Evolutionary conservation across 1,140 invertebrate species (phyloP), one percentile per base, ranked within the genome.

Genomic region (Brachionus sp.): DNA sequence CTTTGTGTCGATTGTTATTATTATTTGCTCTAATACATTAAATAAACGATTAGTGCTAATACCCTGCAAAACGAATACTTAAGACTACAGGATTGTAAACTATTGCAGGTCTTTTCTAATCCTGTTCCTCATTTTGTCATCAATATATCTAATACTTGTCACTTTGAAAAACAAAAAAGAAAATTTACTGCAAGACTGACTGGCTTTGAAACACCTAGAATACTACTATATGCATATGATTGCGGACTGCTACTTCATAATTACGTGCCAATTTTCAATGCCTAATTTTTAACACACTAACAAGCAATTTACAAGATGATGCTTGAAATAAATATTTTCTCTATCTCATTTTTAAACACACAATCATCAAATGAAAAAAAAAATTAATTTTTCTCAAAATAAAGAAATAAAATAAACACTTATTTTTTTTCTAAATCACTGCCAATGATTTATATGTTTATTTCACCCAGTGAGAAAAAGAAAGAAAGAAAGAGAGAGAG

Each of bases 21-120:
- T 57, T 70, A 39, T 39, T 57, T 57, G 50, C 19, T 57, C 37
- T 70, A 70, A 70, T 70, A 70, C 66, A 39, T 70, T 70, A 39
- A 70, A 39, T 23, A 70, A 70, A 70, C 66, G 66, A 70, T 70
- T 70, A 70, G 37, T 6, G 66, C 29, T 70, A 70, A 70, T 70
- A 70, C 66, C 6, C 13, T 70, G 6, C 37, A 70, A 70, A 70
- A 70, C n/a, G 35, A 39, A 70, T n/a, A 12, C 66, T 37, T 19
- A 70, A 2, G 29, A 35, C 25, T 29, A 68, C n/a, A 16, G 16
- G 29, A 9, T 4, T 33, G 13, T 39, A 70, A 70, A 70, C 66
- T 70, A n/a, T 70, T 16, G 9, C 19, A 70, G 66, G 66, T 39
- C 66, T 37, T 70, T 70, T 70, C 37, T 37, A 7, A 23, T n/a